phyloP scores from a whole-genome alignment of 2,113 vertebrate genomes.

The Eublepharis macularius region DNA sequence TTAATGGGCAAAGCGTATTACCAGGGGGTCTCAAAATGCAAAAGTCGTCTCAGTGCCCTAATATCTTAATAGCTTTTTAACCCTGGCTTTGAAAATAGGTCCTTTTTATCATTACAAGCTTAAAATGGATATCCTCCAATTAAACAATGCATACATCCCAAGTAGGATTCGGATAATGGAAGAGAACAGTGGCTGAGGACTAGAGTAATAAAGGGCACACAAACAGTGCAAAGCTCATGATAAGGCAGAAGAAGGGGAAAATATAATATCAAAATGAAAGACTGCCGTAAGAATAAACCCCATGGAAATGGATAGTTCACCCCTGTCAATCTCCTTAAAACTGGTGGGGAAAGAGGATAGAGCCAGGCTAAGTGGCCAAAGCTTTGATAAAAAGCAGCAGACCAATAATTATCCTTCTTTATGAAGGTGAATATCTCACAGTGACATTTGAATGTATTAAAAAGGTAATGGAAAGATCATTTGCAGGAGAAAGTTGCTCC shows the following conservation, averaged over 20 bases:
- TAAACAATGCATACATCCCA: slow-evolving; percentile 25
- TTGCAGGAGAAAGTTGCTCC: background rate
- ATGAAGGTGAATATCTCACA: slow-evolving; percentile 22
- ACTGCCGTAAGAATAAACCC: slow-evolving; percentile 13
- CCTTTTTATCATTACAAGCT: background rate
- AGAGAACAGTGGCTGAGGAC: accelerated
- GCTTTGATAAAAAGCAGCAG: slow-evolving; percentile 23
- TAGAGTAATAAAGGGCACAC: background rate
- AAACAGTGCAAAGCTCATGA: slow-evolving; percentile 37
- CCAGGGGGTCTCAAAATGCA: slow-evolving; percentile 2
- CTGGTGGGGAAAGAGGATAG: background rate
- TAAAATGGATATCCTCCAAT: slow-evolving; percentile 14
- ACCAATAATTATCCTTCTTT: slow-evolving; percentile 28
- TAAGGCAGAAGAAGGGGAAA: slow-evolving; percentile 7
- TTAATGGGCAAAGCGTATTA: slow-evolving; percentile 24
- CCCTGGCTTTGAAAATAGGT: background rate
- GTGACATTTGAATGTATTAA: slow-evolving; percentile 17
- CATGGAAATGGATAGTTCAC: slow-evolving; percentile 27
- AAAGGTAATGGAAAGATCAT: background rate
- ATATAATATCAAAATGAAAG: slow-evolving; percentile 41
- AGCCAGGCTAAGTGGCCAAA: background rate
- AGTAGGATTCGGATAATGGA: background rate
- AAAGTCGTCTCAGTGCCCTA: background rate
- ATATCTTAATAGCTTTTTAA: slow-evolving; percentile 31
- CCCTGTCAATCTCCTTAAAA: background rate